phyloP scores from a whole-genome alignment of 2,888 invertebrate species.

The Notodonta ziczac region DNA sequence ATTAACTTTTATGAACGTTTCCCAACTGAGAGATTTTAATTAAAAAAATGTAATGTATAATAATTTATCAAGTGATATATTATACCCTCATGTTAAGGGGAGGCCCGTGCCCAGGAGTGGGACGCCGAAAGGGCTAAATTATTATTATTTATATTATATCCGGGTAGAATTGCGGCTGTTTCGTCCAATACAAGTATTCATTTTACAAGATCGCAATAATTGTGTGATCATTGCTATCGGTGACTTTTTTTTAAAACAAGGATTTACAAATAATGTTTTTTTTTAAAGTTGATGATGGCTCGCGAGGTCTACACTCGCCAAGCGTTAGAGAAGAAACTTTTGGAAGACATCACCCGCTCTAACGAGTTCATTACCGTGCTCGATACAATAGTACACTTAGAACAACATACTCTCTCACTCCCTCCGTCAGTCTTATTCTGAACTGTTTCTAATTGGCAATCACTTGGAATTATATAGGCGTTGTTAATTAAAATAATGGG shows the following conservation, averaged over 20 bases:
- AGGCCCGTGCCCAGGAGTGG: no score
- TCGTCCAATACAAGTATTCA: background rate
- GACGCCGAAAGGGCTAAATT: no score
- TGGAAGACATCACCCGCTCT: conserved; percentile 58
- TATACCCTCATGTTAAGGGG: no score
- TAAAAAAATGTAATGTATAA: no score
- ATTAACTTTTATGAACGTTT: no score
- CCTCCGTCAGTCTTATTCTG: conserved; percentile 57
- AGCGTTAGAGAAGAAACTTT: conserved; percentile 18
- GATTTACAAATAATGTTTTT: no score
- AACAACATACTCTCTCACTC: conserved; percentile 30
- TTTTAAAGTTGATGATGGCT: background rate
- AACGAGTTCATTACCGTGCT: conserved; percentile 33
- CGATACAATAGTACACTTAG: conserved; percentile 21
- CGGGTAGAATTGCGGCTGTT: background rate
- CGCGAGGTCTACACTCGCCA: background rate
- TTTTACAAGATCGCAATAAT: background rate
- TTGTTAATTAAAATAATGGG: no score
- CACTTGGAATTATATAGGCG: conserved; percentile 7
- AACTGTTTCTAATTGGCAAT: conserved; percentile 28
- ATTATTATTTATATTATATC: no score
- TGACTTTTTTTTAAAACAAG: no score
- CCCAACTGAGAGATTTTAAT: no score
- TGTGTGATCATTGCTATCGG: background rate
- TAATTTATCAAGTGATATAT: no score